Evolutionary conservation across 2,888 invertebrate species (phyloP), one percentile per base, ranked within the genome.

Genomic region (Fragum whitleyi): DNA sequence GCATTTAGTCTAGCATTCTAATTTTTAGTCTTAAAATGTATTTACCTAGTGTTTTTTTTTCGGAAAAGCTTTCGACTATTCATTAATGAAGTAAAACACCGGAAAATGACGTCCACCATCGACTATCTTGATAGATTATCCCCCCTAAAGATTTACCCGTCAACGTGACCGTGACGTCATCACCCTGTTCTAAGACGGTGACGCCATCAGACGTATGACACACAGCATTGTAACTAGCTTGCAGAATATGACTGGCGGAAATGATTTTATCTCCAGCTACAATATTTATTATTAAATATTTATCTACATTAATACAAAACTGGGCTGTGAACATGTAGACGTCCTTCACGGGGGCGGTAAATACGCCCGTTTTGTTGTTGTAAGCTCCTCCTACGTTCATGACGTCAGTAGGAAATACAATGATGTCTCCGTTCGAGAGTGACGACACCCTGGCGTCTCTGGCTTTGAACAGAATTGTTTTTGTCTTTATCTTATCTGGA

Each of bases 341-440:
- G 11, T 23, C 57, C 2, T 57, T 57, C 3, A 57, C 57, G 5
- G 57, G 57, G 57, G 57, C 57, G 57, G 57, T 57, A 23, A 57
- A 57, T 23, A 57, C 57, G 23, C 57, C 57, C 57, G 57, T 57
- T 6, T 57, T 57, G n/a, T 21, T 57, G 57, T 57, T 57, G 57
- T 57, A 57, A 14, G 23, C 57, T 19, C 26, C 57, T 57, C 57
- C 57, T 3, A 26, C n/a, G 57, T 23, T 57, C 11, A 57, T 57
- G 57, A 57, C 57, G 21, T 21, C 26, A 26, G 21, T 57, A 11
- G 57, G 57, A 23, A 57, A 57, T 1, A 57, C 23, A 23, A 57
- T 57, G 57, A 26, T 14, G 57, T 57, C 57, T 11, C 57, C 57
- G 5, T 57, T 57, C 3, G 57, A 57, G 11, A 57, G 23, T 57